Percentiles rank a stretch among this genome's conserved stretches.
Conservation (phyloP, 2,888 invertebrate species). For the Philereme transversata region DNA sequence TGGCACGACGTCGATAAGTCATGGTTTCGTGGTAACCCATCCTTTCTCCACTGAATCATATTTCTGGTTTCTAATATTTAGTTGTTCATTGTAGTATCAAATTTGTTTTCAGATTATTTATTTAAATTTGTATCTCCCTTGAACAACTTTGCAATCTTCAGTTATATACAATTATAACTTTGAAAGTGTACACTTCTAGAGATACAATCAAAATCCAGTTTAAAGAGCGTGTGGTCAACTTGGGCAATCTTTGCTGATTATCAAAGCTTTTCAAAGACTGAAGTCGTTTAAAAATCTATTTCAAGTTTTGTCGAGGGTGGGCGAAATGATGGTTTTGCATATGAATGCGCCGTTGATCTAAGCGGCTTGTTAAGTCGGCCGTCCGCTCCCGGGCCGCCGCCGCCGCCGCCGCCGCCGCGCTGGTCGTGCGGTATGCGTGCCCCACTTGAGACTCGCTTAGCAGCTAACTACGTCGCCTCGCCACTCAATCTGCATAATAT, state of each 20-base stretch:
- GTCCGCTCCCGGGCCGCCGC: conserved; percentile 34
- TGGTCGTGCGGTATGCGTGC: conserved; percentile 50
- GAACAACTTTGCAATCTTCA: conserved; percentile 4
- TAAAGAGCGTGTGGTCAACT: conserved; percentile 3
- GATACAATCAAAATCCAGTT: conserved; percentile 22
- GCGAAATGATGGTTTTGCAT: conserved; percentile 30
- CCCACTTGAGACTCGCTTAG: conserved; percentile 44
- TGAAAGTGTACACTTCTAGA: background rate
- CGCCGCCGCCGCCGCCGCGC: conserved; percentile 34
- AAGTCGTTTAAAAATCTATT: background rate
- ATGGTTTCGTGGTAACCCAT: conserved; percentile 39
- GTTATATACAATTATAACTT: background rate
- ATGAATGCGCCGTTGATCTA: conserved; percentile 41
- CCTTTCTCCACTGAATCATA: conserved; percentile 53
- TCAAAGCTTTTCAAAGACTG: background rate
- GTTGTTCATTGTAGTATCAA: conserved; percentile 3
- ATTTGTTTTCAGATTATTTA: background rate
- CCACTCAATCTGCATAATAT: conserved; percentile 40
- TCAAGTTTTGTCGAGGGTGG: conserved; percentile 8
- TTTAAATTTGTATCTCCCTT: conserved; percentile 10
- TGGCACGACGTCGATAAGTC: conserved; percentile 47
- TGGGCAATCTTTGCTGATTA: background rate
- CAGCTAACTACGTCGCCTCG: conserved; percentile 39
- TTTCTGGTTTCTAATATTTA: conserved; percentile 7
- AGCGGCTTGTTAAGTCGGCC: conserved; percentile 47